A percentile compares a stretch with the other conserved stretches of the same genome.
Evolutionary conservation across 2,797 vertebrate genomes (phyloP).

Genomic region (Chromobotia macracanthus): DNA sequence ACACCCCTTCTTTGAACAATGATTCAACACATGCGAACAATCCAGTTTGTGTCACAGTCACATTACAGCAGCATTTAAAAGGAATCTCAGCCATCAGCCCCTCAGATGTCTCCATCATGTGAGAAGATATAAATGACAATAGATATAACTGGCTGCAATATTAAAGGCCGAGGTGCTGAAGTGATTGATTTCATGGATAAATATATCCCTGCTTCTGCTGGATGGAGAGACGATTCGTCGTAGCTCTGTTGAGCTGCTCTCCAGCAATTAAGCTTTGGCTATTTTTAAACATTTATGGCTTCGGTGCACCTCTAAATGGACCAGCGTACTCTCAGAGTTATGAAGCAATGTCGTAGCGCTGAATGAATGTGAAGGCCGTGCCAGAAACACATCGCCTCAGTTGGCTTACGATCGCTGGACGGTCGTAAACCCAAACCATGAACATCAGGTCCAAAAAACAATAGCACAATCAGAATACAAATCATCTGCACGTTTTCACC

Average conservation of each 20-base stretch:
- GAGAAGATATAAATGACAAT: neutral
- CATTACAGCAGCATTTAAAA: conserved; percentile 32
- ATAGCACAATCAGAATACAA: neutral
- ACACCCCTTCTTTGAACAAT: neutral
- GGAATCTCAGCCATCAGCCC: conserved; percentile 15
- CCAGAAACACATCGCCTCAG: conserved; percentile 43
- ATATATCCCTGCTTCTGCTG: conserved; percentile 17
- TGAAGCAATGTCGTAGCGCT: conserved; percentile 27
- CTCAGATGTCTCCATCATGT: conserved; percentile 3
- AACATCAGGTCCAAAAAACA: neutral
- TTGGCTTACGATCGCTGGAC: conserved; percentile 30
- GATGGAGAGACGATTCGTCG: too few relatives aligned
- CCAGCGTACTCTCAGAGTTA: conserved; percentile 30
- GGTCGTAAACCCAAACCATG: conserved; percentile 27
- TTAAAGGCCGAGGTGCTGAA: conserved; percentile 43
- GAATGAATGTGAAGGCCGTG: conserved; percentile 43
- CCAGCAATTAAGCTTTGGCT: conserved; percentile 40
- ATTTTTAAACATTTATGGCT: conserved; percentile 57
- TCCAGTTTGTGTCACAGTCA: conserved; percentile 15
- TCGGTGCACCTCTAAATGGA: conserved; percentile 44
- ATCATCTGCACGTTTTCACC: neutral
- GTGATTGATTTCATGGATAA: conserved; percentile 50
- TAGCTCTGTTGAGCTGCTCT: conserved; percentile 25
- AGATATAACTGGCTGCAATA: conserved; percentile 4
- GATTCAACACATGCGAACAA: neutral